Evolutionary conservation across 2,797 vertebrate genomes (phyloP).

Genomic region (Schizothorax lantsangensis): DNA sequence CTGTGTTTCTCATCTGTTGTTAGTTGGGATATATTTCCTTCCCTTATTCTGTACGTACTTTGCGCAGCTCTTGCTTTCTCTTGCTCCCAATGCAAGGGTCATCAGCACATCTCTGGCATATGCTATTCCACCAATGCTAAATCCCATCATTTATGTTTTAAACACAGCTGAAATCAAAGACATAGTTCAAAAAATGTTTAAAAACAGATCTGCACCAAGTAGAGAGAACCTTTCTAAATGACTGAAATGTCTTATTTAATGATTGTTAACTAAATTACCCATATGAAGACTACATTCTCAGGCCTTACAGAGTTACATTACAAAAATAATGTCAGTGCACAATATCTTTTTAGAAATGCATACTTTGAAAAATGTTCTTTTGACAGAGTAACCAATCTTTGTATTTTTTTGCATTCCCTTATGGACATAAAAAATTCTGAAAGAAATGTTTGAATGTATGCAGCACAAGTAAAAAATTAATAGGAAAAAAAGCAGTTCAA

Average conservation of each 20-base stretch:
- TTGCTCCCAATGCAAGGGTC: slow-evolving; percentile 15
- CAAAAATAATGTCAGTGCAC: not conserved
- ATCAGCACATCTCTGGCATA: slow-evolving; percentile 28
- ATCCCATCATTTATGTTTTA: slow-evolving; percentile 38
- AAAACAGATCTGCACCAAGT: not conserved
- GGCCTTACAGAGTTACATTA: not conserved
- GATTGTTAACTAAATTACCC: not conserved
- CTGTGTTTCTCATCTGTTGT: slow-evolving; percentile 55
- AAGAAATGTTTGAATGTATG: not conserved
- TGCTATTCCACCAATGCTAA: slow-evolving; percentile 13
- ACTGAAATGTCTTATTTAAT: not conserved
- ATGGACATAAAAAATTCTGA: not conserved
- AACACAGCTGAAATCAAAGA: slow-evolving; percentile 28
- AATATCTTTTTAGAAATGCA: not conserved
- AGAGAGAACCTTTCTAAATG: not conserved
- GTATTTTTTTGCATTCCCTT: not conserved
- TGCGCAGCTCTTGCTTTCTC: slow-evolving; percentile 2
- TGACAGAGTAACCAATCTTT: not conserved
- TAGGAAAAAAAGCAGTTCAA: not conserved
- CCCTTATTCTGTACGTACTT: slow-evolving; percentile 27
- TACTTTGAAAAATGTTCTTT: not conserved
- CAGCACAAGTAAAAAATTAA: too few species aligned
- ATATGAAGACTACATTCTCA: not conserved
- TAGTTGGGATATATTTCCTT: slow-evolving; percentile 54
- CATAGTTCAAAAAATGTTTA: not conserved